Percentiles rank a stretch among this genome's conserved stretches.
These are phyloP conservation scores for Lithophane ornitopus DNA, from an alignment of 2,888 invertebrate species.

Conservation along the genomic window DNA sequence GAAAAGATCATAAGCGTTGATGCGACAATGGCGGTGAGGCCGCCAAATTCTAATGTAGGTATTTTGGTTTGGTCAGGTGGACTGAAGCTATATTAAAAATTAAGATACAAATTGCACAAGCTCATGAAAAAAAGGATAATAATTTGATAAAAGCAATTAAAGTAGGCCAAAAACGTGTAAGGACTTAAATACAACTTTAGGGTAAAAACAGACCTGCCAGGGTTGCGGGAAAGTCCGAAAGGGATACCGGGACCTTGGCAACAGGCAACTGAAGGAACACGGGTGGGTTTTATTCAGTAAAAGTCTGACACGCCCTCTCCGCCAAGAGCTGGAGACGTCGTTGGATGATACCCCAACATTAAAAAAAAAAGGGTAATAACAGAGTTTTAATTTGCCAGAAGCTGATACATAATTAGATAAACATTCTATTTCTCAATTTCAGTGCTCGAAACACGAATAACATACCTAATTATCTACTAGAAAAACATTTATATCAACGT, in stretches of 20 bases:
- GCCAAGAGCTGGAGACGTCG: too few relatives aligned
- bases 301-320: too few relatives aligned
- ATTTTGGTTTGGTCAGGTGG: slow-evolving; percentile 17
- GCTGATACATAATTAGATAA: neutral
- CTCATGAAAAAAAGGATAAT: neutral
- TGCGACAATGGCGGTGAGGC: slow-evolving; percentile 11
- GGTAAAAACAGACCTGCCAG: too few relatives aligned
- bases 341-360: too few relatives aligned
- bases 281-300: too few relatives aligned
- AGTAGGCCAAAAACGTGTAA: too few relatives aligned
- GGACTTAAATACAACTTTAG: too few relatives aligned
- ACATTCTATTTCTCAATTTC: neutral
- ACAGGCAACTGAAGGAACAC: too few relatives aligned
- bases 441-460: neutral
- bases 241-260: too few relatives aligned
- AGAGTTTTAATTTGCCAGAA: too few relatives aligned
- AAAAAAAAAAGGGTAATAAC: too few relatives aligned
- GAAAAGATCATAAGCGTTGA: slow-evolving; percentile 3
- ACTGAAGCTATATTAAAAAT: neutral
- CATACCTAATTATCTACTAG: neutral
- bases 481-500: neutral
- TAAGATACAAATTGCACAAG: neutral
- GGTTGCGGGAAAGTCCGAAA: too few relatives aligned
- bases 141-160: neutral
- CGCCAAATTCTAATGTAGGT: neutral